Percentiles rank a stretch among this genome's conserved stretches.
Conservation (phyloP, 1,140 invertebrate species). For the Pogonomyrmex barbatus region DNA sequence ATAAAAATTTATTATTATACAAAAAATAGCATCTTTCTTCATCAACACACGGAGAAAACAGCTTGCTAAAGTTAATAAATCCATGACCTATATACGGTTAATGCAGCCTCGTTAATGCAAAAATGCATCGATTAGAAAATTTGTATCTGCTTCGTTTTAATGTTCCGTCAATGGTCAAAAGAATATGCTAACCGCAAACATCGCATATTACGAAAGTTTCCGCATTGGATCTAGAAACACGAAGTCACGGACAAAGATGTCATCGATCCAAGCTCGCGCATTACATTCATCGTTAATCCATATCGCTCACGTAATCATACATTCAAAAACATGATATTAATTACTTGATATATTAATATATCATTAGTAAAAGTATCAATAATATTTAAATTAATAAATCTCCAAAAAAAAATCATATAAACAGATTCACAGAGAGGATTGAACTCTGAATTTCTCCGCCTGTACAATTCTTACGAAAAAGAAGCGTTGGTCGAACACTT, state of each 20-base stretch:
- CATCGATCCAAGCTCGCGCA: slow-evolving; percentile 50
- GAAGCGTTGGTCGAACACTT: neutral
- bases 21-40: neutral
- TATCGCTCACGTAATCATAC: neutral
- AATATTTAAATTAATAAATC: neutral
- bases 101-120: slow-evolving; percentile 1
- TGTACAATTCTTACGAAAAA: neutral
- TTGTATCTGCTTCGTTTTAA: slow-evolving; percentile 21
- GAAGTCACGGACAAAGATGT: neutral
- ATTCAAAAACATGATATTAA: neutral
- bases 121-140: slow-evolving; percentile 46
- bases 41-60: neutral
- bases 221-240: neutral
- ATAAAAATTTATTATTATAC: neutral
- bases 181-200: slow-evolving; percentile 9
- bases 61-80: slow-evolving; percentile 45
- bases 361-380: neutral
- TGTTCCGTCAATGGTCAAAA: slow-evolving; percentile 2
- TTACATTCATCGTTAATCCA: slow-evolving; percentile 40
- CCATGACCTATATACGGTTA: slow-evolving; percentile 17
- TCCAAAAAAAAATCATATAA: neutral
- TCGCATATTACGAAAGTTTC: slow-evolving; percentile 13
- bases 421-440: neutral
- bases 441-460: neutral
- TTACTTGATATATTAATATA: neutral